Conservation (phyloP, 2,113 vertebrate genomes). For the Protobothrops mucrosquamatus region DNA sequence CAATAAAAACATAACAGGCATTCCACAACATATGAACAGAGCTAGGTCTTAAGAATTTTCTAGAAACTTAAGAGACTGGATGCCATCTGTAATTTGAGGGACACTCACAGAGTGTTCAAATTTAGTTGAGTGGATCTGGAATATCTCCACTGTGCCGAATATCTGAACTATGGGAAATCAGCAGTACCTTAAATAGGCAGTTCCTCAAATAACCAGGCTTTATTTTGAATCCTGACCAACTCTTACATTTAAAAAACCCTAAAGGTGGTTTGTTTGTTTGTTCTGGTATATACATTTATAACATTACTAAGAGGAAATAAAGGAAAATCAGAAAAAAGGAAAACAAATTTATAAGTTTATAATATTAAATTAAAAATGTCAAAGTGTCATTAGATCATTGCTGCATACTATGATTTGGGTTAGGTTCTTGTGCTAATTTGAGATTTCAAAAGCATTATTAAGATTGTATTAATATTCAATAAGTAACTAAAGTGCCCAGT, state of each 20-base stretch:
- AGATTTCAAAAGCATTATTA: not conserved
- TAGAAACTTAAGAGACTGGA: not conserved
- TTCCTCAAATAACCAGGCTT: not conserved
- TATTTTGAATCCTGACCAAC: not conserved
- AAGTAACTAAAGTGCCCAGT: not conserved
- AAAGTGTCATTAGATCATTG: not conserved
- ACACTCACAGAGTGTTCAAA: not conserved
- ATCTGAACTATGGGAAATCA: not conserved
- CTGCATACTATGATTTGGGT: not conserved
- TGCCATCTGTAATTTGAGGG: not conserved
- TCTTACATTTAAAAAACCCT: not conserved
- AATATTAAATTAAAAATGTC: not conserved
- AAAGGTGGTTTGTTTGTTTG: not conserved
- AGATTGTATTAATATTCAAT: not conserved
- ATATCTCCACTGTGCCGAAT: not conserved
- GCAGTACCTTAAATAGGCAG: not conserved
- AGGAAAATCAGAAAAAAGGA: not conserved
- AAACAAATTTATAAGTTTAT: not conserved
- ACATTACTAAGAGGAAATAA: not conserved
- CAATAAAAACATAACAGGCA: not conserved
- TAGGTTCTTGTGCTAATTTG: not conserved
- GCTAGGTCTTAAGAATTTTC: not conserved
- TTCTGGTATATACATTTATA: not conserved
- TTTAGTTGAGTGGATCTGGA: not conserved
- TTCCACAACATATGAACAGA: not conserved